Evolutionary conservation across 2,113 vertebrate genomes (phyloP).

Genomic region (human (Homo sapiens)): GRCh38 chr3:180873001-180873500

Average conservation of each 20-base stretch:
- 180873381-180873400: constrained; percentile 18
- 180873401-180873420: constrained; percentile 41
- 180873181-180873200: constrained; percentile 37
- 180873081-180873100: constrained; percentile 16
- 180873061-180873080: not conserved
- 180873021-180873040: constrained; percentile 15
- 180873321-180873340: not conserved
- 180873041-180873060: constrained; percentile 17
- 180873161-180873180: constrained; percentile 58
- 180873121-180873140: constrained; percentile 11
- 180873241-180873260: constrained; percentile 34
- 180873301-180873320: constrained; percentile 1
- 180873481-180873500: no score
- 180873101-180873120: constrained; percentile 56
- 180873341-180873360: constrained; percentile 34
- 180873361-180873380: constrained; percentile 38
- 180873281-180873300: constrained; percentile 33
- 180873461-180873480: no score
- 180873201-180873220: constrained; percentile 30
- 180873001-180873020: not conserved
- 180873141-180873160: not conserved
- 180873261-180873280: constrained; percentile 50
- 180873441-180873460: constrained; percentile 46
- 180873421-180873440: not conserved
- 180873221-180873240: not conserved